Base-by-base conservation (phyloP, 2,888 invertebrate genomes). In the Agrilus mali region DNA sequence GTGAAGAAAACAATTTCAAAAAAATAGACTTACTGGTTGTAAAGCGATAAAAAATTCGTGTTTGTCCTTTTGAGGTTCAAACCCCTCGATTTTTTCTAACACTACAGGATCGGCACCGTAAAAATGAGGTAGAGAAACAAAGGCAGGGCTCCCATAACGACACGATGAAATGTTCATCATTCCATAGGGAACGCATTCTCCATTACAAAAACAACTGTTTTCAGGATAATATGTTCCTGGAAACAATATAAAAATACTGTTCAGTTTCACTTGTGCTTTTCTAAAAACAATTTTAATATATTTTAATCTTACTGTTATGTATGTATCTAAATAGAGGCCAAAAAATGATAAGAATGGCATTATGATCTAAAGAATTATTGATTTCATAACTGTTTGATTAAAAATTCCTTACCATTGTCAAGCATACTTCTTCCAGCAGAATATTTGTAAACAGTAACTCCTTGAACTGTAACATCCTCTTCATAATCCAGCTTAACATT, bases 101-200 rank as follows among this genome's bases (percentile, higher is more conserved):
- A 82, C 78, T 40, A 61, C 66, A 0, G 76, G 74, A 64, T 86
- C 86, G 0, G 74, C 87, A 52, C 78, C 72, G 55, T 78, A 71
- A 64, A 85, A 89, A 64, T 89, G 88, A 0, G 89, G 89, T 53
- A 83, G 74, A 1, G 86, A 84, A 52, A 85, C 72, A 59, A 85
- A 85, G 0, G 82, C 78, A 0, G 89, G 89, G 0, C 86, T 81
- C 3, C 82, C 84, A 57, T 70, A 82, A 39, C 83, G 75, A 50
- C 84, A 85, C 0, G 80, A 68, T 0, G 82, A 80, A 20, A 83
- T 75, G 63, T 85, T 84, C 64, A 84, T 71, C 32, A 82, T 69
- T 0, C 86, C 86, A 3, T 74, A 69, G 46, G 82, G 82, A 2
- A 69, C 67, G 58, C 85, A 85, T 45, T 76, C 71, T 1, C 82